Evolutionary conservation across 2,113 vertebrate genomes (phyloP).

Genomic region (Trogon melanurus): DNA sequence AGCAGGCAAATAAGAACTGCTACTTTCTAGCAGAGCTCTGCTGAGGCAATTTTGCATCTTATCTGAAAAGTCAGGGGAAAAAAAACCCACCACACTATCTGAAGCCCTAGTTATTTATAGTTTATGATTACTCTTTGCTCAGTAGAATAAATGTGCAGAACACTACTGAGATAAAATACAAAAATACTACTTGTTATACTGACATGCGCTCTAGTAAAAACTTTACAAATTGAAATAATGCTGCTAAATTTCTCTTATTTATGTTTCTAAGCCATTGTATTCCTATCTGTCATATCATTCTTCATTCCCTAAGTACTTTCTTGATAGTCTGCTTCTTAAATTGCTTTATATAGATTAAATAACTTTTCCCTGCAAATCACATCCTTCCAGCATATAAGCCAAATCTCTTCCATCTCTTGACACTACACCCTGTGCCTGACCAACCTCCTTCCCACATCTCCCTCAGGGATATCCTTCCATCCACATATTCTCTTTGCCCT

Average conservation of each 20-base stretch:
- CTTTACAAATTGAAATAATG: slow-evolving; percentile 30
- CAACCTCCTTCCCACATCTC: not conserved
- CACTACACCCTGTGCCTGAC: not conserved
- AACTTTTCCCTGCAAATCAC: not conserved
- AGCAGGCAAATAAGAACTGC: not conserved
- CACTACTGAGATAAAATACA: slow-evolving; percentile 38
- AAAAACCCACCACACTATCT: not conserved
- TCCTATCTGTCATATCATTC: not conserved
- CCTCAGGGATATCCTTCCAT: not conserved
- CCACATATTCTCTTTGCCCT: not conserved
- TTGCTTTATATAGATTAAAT: slow-evolving; percentile 22
- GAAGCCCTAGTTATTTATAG: slow-evolving; percentile 51
- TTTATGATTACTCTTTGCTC: slow-evolving; percentile 27
- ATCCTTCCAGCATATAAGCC: not conserved
- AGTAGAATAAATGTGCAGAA: slow-evolving; percentile 20
- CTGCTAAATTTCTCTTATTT: slow-evolving; percentile 6
- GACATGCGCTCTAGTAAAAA: slow-evolving; percentile 1
- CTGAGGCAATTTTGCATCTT: slow-evolving; percentile 22
- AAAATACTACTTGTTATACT: slow-evolving; percentile 1
- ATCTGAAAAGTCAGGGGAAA: slow-evolving; percentile 2
- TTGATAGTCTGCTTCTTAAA: not conserved
- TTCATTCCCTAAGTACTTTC: not conserved
- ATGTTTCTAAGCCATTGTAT: slow-evolving; percentile 5
- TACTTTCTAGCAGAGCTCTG: not conserved
- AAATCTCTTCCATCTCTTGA: not conserved